Conservation (phyloP, 1,140 invertebrate species). For the Popillia japonica region DNA sequence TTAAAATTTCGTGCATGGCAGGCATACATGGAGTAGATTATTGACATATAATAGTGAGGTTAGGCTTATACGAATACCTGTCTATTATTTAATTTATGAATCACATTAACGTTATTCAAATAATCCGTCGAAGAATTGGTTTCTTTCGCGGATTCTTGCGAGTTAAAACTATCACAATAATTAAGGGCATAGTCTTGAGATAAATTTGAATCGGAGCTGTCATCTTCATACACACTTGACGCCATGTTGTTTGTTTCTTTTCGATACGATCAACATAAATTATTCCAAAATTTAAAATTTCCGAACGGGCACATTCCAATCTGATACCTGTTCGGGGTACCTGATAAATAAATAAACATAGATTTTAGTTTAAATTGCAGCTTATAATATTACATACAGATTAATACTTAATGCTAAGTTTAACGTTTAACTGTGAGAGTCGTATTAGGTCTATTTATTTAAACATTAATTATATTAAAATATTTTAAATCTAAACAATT, state of each 20-base stretch:
- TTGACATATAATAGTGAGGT: slow-evolving; percentile 36
- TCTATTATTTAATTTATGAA: slow-evolving; percentile 55
- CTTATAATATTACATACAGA: too few relatives aligned
- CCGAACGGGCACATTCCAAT: neutral
- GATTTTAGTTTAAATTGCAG: too few relatives aligned
- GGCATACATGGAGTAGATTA: slow-evolving; percentile 47
- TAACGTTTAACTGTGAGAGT: too few relatives aligned
- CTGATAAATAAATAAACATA: too few relatives aligned
- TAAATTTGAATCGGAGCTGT: slow-evolving; percentile 41
- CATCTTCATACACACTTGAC: slow-evolving; percentile 40
- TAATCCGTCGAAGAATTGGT: slow-evolving; percentile 12
- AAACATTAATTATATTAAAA: too few relatives aligned
- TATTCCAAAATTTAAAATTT: slow-evolving; percentile 1
- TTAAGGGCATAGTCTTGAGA: slow-evolving; percentile 18
- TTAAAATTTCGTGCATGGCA: slow-evolving; percentile 37
- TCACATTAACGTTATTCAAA: slow-evolving; percentile 49
- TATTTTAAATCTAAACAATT: too few relatives aligned
- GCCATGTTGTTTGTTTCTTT: slow-evolving; percentile 40
- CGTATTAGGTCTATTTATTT: too few relatives aligned
- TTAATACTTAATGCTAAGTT: too few relatives aligned
- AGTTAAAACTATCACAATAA: slow-evolving; percentile 37
- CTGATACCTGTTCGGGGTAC: too few relatives aligned
- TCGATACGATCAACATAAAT: neutral
- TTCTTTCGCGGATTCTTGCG: slow-evolving; percentile 81
- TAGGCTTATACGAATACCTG: slow-evolving; percentile 47